Evolutionary conservation across 1,140 invertebrate genomes (phyloP).

Genomic region (Nasonia vitripennis): DNA sequence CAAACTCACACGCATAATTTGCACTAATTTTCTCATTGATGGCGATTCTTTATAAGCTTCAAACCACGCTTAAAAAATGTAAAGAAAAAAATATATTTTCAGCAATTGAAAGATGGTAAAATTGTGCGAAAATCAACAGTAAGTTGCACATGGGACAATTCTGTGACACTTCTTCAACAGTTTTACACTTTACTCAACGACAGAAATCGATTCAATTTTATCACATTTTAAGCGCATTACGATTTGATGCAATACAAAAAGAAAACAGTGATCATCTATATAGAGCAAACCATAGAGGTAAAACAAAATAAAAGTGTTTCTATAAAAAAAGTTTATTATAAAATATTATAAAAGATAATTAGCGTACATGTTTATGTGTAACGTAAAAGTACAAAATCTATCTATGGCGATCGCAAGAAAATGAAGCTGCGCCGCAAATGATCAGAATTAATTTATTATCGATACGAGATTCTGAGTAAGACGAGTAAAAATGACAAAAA

Average conservation of each 20-base stretch:
- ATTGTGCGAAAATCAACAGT: background rate
- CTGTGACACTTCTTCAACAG: background rate
- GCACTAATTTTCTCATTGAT: constrained; percentile 36
- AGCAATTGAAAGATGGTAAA: background rate
- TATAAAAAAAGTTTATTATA: constrained; percentile 49
- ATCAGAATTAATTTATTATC: background rate
- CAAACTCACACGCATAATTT: constrained; percentile 40
- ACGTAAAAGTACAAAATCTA: constrained; percentile 44
- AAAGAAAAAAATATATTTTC: constrained; percentile 13
- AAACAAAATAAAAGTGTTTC: constrained; percentile 30
- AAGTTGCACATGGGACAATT: no score
- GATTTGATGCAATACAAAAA: background rate
- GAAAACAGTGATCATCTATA: background rate
- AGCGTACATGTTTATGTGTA: constrained; percentile 47
- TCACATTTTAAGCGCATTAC: background rate
- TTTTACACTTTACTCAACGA: background rate
- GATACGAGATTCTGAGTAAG: background rate
- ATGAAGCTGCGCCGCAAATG: constrained; percentile 17
- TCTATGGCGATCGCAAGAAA: constrained; percentile 44
- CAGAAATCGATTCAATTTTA: no score
- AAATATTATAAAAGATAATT: constrained; percentile 49
- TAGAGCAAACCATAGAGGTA: background rate
- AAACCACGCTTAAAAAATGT: constrained; percentile 40
- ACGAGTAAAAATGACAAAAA: background rate
- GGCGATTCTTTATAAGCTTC: constrained; percentile 43